Evolutionary conservation across 2,888 invertebrate species (phyloP).

Genomic region (Tenthredo scrophulariae): DNA sequence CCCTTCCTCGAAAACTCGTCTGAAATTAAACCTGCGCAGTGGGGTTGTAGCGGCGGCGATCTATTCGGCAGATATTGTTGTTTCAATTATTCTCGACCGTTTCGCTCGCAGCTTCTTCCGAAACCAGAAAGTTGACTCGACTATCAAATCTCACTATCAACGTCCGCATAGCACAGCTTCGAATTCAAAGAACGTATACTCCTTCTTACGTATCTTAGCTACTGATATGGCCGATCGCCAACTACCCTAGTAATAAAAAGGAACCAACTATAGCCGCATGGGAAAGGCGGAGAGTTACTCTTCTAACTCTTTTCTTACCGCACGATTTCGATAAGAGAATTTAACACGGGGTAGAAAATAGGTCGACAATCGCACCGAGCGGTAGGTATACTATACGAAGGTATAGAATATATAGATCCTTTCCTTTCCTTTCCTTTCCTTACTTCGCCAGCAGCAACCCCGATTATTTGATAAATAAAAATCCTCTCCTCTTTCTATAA

Average conservation of each 20-base stretch:
- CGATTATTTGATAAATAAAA: neutral
- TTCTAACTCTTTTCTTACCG: constrained; percentile 27
- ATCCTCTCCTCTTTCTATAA: neutral
- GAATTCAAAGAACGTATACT: constrained; percentile 3
- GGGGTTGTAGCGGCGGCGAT: too few relatives aligned
- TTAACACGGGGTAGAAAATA: constrained; percentile 38
- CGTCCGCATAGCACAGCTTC: neutral
- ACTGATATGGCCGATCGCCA: constrained; percentile 51
- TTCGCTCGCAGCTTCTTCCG: neutral
- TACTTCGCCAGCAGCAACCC: neutral
- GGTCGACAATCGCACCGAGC: neutral
- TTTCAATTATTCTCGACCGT: constrained; percentile 20
- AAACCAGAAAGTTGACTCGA: neutral
- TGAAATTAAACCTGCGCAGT: constrained; percentile 33
- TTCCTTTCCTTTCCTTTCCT: neutral
- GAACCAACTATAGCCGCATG: constrained; percentile 8
- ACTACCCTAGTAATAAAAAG: constrained; percentile 44
- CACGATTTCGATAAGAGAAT: constrained; percentile 48
- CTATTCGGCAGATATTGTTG: constrained; percentile 6
- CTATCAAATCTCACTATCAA: constrained; percentile 1
- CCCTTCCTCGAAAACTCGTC: constrained; percentile 9
- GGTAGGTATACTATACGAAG: neutral
- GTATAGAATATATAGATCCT: neutral
- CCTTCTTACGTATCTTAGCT: constrained; percentile 2
- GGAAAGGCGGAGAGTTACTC: constrained; percentile 1